Evolutionary conservation across 2,797 vertebrate species (phyloP).

Genomic region (Caiman crocodilus): DNA sequence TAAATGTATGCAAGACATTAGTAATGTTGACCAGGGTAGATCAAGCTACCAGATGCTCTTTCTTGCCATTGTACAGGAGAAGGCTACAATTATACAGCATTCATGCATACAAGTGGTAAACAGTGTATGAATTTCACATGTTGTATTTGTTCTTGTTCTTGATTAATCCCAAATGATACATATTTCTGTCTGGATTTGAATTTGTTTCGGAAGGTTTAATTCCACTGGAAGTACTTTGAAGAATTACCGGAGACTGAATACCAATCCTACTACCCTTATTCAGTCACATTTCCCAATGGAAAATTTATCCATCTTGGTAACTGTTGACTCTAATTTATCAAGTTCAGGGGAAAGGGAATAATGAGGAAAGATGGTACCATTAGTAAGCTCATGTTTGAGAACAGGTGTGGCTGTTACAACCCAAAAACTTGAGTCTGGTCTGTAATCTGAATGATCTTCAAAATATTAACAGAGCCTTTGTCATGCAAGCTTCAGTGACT

Average conservation of each 20-base stretch:
- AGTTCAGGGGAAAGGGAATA: no score
- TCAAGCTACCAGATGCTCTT: background rate
- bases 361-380: no score
- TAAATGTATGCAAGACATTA: background rate
- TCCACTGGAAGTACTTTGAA: background rate
- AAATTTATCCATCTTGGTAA: no score
- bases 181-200: background rate
- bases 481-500: no score
- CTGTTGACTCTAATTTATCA: no score
- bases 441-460: no score
- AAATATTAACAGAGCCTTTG: no score
- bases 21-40: background rate
- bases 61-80: background rate
- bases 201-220: background rate
- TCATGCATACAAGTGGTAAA: background rate
- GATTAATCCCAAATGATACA: background rate
- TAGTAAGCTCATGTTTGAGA: no score
- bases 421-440: no score
- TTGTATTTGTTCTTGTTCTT: background rate
- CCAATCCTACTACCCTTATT: no score
- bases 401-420: no score
- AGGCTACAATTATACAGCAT: background rate
- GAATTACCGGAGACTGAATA: background rate
- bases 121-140: background rate
- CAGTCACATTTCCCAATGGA: no score